phyloP scores from a whole-genome alignment of 1,140 invertebrate species.

The Tetragonula clypearis region DNA sequence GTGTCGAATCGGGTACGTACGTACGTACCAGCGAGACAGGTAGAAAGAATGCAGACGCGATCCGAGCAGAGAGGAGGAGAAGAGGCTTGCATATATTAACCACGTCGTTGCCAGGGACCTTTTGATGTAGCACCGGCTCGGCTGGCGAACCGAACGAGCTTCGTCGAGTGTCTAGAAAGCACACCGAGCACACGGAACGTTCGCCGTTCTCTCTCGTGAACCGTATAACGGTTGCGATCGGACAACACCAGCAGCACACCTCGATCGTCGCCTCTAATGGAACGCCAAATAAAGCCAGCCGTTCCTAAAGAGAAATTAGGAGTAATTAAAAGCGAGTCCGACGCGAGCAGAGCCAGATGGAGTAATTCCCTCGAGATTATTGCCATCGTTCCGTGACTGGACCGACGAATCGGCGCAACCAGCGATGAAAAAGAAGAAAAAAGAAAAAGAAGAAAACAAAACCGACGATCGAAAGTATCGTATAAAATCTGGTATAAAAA shows the following conservation, averaged over 20 bases:
- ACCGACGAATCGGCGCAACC: neutral
- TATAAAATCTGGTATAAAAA: too few relatives aligned
- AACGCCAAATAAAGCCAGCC: slow-evolving; percentile 61
- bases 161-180: slow-evolving; percentile 57
- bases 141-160: slow-evolving; percentile 16
- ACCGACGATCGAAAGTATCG: neutral
- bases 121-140: slow-evolving; percentile 62
- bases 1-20: slow-evolving; percentile 30
- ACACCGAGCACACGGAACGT: slow-evolving; percentile 39
- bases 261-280: slow-evolving; percentile 45
- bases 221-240: slow-evolving; percentile 59
- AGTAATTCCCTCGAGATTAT: neutral
- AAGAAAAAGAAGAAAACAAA: too few relatives aligned
- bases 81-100: slow-evolving; percentile 41
- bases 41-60: neutral
- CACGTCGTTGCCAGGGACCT: slow-evolving; percentile 28
- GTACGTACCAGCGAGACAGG: neutral
- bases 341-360: neutral
- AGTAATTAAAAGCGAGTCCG: slow-evolving; percentile 38
- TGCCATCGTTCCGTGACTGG: neutral
- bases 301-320: slow-evolving; percentile 42
- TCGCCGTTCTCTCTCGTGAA: slow-evolving; percentile 56
- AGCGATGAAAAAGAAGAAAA: neutral
- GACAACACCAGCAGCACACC: neutral
- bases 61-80: neutral